These are phyloP conservation scores for Machimus atricapillus DNA, from an alignment of 2,888 invertebrate genomes.

Conservation along the genomic window DNA sequence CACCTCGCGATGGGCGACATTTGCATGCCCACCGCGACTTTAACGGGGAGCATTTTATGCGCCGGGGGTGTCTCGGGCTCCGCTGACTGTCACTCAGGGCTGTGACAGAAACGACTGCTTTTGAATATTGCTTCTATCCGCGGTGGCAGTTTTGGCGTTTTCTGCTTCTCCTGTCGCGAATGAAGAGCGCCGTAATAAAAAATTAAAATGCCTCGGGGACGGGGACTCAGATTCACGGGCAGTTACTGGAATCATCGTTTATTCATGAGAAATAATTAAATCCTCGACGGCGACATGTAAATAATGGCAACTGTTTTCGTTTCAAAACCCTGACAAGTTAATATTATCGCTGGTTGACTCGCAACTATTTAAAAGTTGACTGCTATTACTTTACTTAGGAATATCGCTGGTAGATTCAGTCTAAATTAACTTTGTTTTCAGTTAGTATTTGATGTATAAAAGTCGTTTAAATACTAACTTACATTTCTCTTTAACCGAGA, in stretches of 20 bases:
- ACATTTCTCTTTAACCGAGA: no score
- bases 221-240: background rate
- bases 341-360: background rate
- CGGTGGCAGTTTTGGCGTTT: background rate
- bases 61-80: background rate
- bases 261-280: background rate
- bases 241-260: background rate
- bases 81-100: background rate
- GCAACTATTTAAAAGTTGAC: background rate
- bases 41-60: background rate
- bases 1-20: background rate
- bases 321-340: background rate
- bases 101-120: background rate
- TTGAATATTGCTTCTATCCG: background rate
- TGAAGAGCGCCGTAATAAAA: background rate
- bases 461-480: no score
- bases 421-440: no score
- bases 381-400: background rate
- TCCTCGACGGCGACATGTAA: background rate
- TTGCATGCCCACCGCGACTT: background rate
- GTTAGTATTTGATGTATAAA: no score
- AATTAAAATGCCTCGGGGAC: background rate
- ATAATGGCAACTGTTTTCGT: background rate
- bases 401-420: background rate
- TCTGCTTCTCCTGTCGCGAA: background rate